Evolutionary conservation across 1,140 invertebrate species (phyloP), one percentile per base, ranked within the genome.

Genomic region (Prorops nasuta): DNA sequence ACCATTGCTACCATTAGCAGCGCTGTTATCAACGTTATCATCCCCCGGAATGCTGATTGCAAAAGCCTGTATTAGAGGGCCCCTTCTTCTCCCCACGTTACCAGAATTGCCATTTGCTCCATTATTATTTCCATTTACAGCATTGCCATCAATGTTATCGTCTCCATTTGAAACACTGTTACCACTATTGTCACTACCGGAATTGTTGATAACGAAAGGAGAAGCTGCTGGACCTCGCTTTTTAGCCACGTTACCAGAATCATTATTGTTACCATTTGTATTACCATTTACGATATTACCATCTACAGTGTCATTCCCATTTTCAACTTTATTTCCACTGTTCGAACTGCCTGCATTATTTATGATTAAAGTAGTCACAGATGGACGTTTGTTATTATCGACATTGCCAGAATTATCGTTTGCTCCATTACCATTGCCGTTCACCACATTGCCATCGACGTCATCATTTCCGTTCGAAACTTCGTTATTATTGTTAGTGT

Each of bases 231-330:
- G 22, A 20, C 10, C 21, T n/a, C n/a, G n/a, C n/a, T n/a, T n/a
- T n/a, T n/a, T n/a, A n/a, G n/a, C 14, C 16, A 41, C 16, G 24
- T 49, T 49, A 32, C 46, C 46, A 16, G 46, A 40, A 34, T 49
- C 34, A 1, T 15, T 14, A 18, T 49, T 49, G 12, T 41, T 28
- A 10, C 37, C 37, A 14, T 49, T 49, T 3, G 15, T n/a, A 21
- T 49, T 49, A 18, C 47, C 39, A n/a, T 49, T 49, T 1, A 49
- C 47, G 0, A 49, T 10, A 36, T 49, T 49, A 4, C 47, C 47
- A 37, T 42, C 21, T 8, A 16, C 14, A 21, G 17, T 31, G 28
- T 42, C 47, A 22, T 32, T 42, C 2, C 38, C 47, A 17, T 49
- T 42, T 3, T 17, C 24, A 42, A 49, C 28, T 18, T 18, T 14